Percentiles rank a stretch among this genome's conserved stretches.
These are phyloP conservation scores for Patella pellucida DNA, from an alignment of 2,888 invertebrate genomes.

Conservation along the genomic window DNA sequence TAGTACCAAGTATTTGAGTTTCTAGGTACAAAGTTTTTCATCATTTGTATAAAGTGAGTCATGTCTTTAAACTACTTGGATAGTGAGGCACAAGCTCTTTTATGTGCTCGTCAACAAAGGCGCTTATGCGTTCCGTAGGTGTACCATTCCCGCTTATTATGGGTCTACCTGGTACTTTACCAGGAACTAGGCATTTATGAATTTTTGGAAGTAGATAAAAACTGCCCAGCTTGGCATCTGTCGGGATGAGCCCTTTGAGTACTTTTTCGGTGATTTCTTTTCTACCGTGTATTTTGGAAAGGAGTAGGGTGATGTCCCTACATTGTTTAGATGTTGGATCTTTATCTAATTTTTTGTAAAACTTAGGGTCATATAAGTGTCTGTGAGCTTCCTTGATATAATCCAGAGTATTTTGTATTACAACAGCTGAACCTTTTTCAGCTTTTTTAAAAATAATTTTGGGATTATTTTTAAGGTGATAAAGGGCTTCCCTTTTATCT, in stretches of 20 bases:
- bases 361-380: neutral
- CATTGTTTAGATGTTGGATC: neutral
- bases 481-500: neutral
- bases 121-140: neutral
- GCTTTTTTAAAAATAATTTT: neutral
- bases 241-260: neutral
- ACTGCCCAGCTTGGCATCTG: neutral
- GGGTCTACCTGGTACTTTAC: constrained; percentile 6
- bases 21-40: neutral
- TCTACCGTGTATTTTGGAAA: too few species aligned
- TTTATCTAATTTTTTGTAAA: neutral
- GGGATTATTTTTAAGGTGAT: neutral
- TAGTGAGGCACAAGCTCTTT: neutral
- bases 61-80: neutral
- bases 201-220: constrained; percentile 4
- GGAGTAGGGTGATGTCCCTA: neutral
- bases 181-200: neutral
- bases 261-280: neutral
- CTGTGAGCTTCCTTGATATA: neutral
- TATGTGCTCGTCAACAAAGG: neutral
- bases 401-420: neutral
- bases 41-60: neutral
- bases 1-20: neutral
- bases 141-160: constrained; percentile 1
- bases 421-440: neutral